phyloP scores from a whole-genome alignment of 2,113 vertebrate species.

The Maccullochella peelii region DNA sequence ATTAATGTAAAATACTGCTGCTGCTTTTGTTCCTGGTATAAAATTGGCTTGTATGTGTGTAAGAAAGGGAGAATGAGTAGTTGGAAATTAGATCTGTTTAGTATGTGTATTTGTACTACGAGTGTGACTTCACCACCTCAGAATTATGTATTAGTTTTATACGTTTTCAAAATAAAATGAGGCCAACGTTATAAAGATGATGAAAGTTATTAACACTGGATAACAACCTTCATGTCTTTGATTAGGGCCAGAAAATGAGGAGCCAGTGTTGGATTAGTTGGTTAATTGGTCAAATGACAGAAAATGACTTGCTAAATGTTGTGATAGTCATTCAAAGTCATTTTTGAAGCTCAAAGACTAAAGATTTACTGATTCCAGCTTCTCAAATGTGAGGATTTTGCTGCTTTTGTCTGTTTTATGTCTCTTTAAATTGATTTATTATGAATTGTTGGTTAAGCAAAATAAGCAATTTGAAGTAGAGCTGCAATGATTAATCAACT shows the following conservation, averaged over 20 bases:
- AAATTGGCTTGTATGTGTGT: not conserved
- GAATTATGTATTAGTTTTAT: too few species aligned
- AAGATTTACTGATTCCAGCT: too few species aligned
- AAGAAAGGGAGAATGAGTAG: not conserved
- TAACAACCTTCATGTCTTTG: not conserved
- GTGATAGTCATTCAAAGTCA: too few species aligned
- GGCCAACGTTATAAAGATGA: not conserved
- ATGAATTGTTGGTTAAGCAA: too few species aligned
- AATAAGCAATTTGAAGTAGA: not conserved
- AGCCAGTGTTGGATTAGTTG: not conserved
- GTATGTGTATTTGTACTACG: not conserved
- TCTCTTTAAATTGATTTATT: too few species aligned
- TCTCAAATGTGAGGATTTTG: not conserved
- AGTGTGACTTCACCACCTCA: too few species aligned
- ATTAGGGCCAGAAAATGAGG: not conserved
- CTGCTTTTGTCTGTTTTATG: not conserved
- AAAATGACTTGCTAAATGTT: not conserved
- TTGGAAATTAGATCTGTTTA: not conserved
- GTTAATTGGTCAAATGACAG: not conserved
- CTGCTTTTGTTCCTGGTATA: not conserved
- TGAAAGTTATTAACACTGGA: not conserved
- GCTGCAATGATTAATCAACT: not conserved
- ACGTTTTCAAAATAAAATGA: too few species aligned
- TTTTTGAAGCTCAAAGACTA: too few species aligned
- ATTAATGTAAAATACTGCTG: not conserved